Conservation (phyloP, 2,888 invertebrate genomes). For the Ichneumon xanthorius region DNA sequence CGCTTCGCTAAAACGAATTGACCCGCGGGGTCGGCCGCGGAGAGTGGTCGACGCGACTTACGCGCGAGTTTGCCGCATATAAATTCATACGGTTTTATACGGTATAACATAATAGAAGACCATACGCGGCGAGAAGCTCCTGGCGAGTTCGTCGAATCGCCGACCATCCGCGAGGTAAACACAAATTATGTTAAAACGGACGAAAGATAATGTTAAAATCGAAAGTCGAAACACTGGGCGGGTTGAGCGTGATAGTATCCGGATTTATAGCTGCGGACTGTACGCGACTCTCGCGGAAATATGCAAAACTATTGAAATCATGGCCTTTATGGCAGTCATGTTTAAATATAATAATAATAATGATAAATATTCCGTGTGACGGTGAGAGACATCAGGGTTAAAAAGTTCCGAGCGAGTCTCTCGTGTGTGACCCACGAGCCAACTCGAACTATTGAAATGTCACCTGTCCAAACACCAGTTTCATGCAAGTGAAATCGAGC, state of each 20-base stretch:
- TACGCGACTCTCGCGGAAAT: neutral
- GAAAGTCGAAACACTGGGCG: slow-evolving; percentile 61
- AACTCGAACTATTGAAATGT: slow-evolving; percentile 68
- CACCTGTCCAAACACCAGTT: slow-evolving; percentile 69
- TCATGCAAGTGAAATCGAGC: slow-evolving; percentile 49
- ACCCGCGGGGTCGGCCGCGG: slow-evolving; percentile 55
- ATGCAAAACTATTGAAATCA: slow-evolving; percentile 34
- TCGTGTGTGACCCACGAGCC: slow-evolving; percentile 48
- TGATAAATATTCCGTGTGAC: neutral
- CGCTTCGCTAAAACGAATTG: slow-evolving; percentile 67
- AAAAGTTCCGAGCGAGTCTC: slow-evolving; percentile 9
- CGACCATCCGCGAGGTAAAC: slow-evolving; percentile 1
- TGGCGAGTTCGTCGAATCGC: slow-evolving; percentile 36
- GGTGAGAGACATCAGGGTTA: slow-evolving; percentile 2
- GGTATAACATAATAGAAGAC: slow-evolving; percentile 3
- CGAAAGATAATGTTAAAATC: slow-evolving; percentile 45
- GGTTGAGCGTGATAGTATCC: slow-evolving; percentile 42
- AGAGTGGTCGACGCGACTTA: slow-evolving; percentile 44
- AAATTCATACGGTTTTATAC: slow-evolving; percentile 52
- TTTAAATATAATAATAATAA: neutral
- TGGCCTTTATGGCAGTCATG: neutral
- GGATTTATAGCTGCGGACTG: neutral
- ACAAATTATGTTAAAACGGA: slow-evolving; percentile 46
- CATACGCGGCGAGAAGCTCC: slow-evolving; percentile 13
- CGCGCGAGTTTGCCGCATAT: slow-evolving; percentile 45